These are phyloP conservation scores for Scyliorhinus canicula DNA, from an alignment of 2,797 vertebrate genomes.

Conservation along the genomic window DNA sequence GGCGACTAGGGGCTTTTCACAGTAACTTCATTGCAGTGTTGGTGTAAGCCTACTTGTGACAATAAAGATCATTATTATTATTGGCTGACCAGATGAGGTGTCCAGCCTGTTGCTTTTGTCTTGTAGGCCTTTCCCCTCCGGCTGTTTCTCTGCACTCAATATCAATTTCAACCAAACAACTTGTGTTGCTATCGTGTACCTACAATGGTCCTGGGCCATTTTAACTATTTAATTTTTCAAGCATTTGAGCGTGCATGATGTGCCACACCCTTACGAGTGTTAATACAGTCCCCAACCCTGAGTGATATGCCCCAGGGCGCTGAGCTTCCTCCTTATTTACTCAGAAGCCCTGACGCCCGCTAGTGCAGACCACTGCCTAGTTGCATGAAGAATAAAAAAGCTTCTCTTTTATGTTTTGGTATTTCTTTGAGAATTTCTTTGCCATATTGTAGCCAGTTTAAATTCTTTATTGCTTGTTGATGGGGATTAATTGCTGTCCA, in stretches of 20 bases:
- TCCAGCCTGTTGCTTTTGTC: background rate
- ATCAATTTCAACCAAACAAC: background rate
- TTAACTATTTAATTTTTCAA: background rate
- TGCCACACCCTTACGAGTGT: background rate
- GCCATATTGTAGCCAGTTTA: background rate
- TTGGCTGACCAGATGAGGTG: background rate
- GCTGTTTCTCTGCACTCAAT: too few relatives aligned
- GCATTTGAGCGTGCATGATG: background rate
- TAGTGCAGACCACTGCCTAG: background rate
- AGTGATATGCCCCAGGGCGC: background rate
- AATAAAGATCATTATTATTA: too few relatives aligned
- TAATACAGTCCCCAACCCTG: background rate
- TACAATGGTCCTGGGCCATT: background rate
- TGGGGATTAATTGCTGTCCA: background rate
- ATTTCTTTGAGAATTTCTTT: background rate
- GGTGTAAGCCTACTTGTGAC: too few relatives aligned
- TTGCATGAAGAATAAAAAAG: background rate
- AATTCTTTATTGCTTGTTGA: background rate
- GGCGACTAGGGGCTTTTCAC: too few relatives aligned
- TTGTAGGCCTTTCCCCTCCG: background rate
- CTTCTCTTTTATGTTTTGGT: background rate
- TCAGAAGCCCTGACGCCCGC: background rate
- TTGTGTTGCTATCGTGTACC: background rate
- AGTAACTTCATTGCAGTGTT: too few relatives aligned
- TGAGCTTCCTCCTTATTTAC: background rate